Evolutionary conservation across 2,888 invertebrate species (phyloP).

Genomic region (Matsumyia berberina): DNA sequence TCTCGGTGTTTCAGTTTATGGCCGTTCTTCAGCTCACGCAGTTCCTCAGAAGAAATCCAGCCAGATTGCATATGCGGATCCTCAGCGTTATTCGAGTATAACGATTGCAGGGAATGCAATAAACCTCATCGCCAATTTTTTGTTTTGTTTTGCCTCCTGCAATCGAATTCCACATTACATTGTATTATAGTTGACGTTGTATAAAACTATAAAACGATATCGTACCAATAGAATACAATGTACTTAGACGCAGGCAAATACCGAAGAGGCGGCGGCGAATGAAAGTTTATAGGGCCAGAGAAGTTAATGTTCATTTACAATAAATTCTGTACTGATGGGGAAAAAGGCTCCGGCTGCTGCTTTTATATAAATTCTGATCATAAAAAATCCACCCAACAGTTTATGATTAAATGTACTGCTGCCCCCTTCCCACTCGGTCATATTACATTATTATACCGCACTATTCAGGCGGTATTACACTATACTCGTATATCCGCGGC

Average conservation of each 20-base stretch:
- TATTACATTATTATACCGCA: conserved; percentile 75
- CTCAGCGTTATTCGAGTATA: conserved; percentile 46
- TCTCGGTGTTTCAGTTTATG: conserved; percentile 41
- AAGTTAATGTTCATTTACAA: conserved; percentile 76
- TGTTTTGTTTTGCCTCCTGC: conserved; percentile 44
- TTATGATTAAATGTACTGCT: conserved; percentile 72
- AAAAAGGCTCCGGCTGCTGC: conserved; percentile 68
- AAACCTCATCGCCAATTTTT: conserved; percentile 59
- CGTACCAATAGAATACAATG: conserved; percentile 74
- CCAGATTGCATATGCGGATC: conserved; percentile 14
- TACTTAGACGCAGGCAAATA: conserved; percentile 66
- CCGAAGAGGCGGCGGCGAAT: conserved; percentile 39
- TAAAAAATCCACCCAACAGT: conserved; percentile 75
- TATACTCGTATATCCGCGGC: conserved; percentile 37
- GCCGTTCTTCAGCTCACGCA: conserved; percentile 25
- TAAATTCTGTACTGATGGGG: conserved; percentile 70
- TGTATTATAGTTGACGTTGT: conserved; percentile 70
- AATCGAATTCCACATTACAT: conserved; percentile 69
- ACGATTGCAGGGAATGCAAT: conserved; percentile 58
- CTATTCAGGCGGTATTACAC: conserved; percentile 68
- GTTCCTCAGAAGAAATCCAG: conserved; percentile 31
- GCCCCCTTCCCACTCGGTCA: conserved; percentile 31
- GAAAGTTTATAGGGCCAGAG: conserved; percentile 74
- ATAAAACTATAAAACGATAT: conserved; percentile 74
- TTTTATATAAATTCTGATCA: conserved; percentile 75